Evolutionary conservation across 1,140 invertebrate species (phyloP).

Genomic region (Scaptomyza pallida): DNA sequence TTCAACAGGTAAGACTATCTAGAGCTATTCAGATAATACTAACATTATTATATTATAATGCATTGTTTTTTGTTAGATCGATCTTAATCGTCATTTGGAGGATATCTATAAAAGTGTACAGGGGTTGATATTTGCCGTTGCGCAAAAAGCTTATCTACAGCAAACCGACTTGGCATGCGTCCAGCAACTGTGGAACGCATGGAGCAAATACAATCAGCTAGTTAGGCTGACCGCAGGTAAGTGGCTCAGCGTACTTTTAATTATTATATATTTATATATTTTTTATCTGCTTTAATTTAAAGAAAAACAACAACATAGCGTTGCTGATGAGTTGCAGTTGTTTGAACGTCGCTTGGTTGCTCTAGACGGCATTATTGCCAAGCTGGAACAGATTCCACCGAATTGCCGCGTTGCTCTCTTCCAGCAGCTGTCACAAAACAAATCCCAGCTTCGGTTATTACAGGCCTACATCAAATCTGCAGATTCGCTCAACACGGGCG

Average conservation of each 20-base stretch:
- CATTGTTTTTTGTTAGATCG: slow-evolving; percentile 86
- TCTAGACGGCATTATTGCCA: slow-evolving; percentile 46
- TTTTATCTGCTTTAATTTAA: background rate
- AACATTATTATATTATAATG: background rate
- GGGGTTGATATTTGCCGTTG: slow-evolving; percentile 70
- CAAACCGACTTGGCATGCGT: slow-evolving; percentile 37
- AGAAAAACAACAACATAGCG: slow-evolving; percentile 55
- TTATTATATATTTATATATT: background rate
- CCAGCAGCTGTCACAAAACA: slow-evolving; percentile 33
- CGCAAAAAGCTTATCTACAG: slow-evolving; percentile 75
- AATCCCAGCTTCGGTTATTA: slow-evolving; percentile 41
- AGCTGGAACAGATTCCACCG: slow-evolving; percentile 43
- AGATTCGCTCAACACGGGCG: slow-evolving; percentile 89
- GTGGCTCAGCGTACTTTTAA: background rate
- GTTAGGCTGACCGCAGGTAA: slow-evolving; percentile 56
- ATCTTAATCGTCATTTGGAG: slow-evolving; percentile 89
- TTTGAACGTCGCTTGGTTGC: slow-evolving; percentile 59
- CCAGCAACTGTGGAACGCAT: slow-evolving; percentile 54
- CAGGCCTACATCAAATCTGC: slow-evolving; percentile 76
- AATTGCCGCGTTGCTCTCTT: slow-evolving; percentile 36
- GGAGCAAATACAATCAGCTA: slow-evolving; percentile 71
- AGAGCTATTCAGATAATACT: background rate
- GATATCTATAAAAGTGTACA: slow-evolving; percentile 85
- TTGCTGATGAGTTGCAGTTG: slow-evolving; percentile 60
- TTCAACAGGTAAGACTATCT: slow-evolving; percentile 71